Percentiles rank a stretch among this genome's conserved stretches.
phyloP scores from a whole-genome alignment of 92 coral and sea anemone genomes.

The Parazoanthus darwini region DNA sequence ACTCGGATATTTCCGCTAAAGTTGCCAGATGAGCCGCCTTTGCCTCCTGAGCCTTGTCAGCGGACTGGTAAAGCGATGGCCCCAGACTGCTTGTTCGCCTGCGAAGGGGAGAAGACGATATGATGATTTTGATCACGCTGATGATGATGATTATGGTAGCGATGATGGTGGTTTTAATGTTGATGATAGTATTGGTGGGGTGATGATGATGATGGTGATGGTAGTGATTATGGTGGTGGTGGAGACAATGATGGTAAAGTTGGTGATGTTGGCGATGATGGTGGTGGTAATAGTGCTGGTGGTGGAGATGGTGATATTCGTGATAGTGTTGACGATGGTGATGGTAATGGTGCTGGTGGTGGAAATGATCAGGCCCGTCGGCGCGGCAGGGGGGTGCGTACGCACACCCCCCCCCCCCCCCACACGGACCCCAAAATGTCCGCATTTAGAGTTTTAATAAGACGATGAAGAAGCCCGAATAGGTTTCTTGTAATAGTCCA shows the following conservation, averaged over 20 bases:
- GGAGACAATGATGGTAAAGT: background rate
- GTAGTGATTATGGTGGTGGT: too few species aligned
- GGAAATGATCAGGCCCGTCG: too few species aligned
- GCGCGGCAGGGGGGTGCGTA: too few species aligned
- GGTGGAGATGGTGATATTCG: background rate
- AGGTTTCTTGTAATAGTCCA: too few species aligned
- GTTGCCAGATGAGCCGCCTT: conserved; percentile 55
- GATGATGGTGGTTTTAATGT: background rate
- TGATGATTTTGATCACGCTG: background rate
- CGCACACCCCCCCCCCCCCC: too few species aligned
- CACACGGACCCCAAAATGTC: too few species aligned
- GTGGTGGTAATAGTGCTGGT: background rate
- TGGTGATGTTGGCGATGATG: background rate
- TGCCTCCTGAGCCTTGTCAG: conserved; percentile 12
- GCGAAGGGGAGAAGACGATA: background rate
- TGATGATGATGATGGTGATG: background rate
- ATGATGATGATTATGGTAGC: background rate
- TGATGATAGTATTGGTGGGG: too few species aligned
- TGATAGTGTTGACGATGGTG: background rate
- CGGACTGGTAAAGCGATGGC: conserved; percentile 45
- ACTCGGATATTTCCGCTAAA: conserved; percentile 60
- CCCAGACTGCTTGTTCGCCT: conserved; percentile 87
- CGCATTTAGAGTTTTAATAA: too few species aligned
- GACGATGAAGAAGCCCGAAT: too few species aligned
- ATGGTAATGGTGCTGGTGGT: background rate